These are phyloP conservation scores for Hippocampus zosterae DNA, from an alignment of 2,113 vertebrate species.

Conservation along the genomic window DNA sequence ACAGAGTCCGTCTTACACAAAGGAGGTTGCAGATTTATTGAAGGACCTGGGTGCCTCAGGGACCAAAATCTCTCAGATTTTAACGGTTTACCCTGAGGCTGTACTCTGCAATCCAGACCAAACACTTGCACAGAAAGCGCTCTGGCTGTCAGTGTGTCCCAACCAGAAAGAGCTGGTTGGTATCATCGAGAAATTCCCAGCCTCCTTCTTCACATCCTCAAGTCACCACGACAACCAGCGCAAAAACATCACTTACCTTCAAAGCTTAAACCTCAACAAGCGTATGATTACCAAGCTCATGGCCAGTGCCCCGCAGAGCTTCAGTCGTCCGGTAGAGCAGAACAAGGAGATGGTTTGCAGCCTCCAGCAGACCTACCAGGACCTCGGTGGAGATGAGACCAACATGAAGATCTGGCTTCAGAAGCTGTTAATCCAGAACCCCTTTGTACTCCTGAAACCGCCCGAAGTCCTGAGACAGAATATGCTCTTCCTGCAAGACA, in stretches of 20 bases:
- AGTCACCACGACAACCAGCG: slow-evolving; percentile 74
- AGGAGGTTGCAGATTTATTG: slow-evolving; percentile 76
- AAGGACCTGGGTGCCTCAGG: slow-evolving; percentile 77
- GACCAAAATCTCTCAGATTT: slow-evolving; percentile 70
- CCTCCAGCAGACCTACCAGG: slow-evolving; percentile 77
- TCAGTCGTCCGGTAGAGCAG: slow-evolving; percentile 77
- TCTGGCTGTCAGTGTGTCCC: slow-evolving; percentile 84
- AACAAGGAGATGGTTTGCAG: slow-evolving; percentile 75
- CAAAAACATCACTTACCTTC: slow-evolving; percentile 82
- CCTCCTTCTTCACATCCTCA: slow-evolving; percentile 83
- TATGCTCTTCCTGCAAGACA: slow-evolving; percentile 76
- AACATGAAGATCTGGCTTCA: slow-evolving; percentile 89
- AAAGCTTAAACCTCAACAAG: slow-evolving; percentile 82
- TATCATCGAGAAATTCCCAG: slow-evolving; percentile 88
- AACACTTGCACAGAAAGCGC: slow-evolving; percentile 71
- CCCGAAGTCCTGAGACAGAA: slow-evolving; percentile 73
- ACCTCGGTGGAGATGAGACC: slow-evolving; percentile 78
- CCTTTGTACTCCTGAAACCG: slow-evolving; percentile 82
- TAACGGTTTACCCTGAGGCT: slow-evolving; percentile 82
- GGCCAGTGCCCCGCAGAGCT: slow-evolving; percentile 81
- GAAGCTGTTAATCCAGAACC: slow-evolving; percentile 90
- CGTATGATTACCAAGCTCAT: slow-evolving; percentile 84
- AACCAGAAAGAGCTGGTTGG: slow-evolving; percentile 76
- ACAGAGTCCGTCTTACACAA: slow-evolving; percentile 73
- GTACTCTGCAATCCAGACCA: slow-evolving; percentile 78